A percentile compares a stretch with the other conserved stretches of the same genome.
Conservation (phyloP, 2,888 invertebrate genomes). For the Machimus atricapillus region DNA sequence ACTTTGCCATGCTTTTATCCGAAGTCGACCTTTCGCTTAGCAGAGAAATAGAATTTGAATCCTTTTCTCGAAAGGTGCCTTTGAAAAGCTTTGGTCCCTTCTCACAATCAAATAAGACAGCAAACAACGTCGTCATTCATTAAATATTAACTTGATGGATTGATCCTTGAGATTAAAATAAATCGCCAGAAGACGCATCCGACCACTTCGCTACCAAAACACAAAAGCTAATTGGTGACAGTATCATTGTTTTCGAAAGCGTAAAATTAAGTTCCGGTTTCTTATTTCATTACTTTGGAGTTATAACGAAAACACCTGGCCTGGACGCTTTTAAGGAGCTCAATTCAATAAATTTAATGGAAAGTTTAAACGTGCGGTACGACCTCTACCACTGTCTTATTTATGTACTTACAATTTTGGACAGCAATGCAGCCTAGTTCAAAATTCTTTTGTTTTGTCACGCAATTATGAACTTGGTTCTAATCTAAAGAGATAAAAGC, state of each 20-base stretch:
- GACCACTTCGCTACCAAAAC: not conserved
- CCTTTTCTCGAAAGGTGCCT: not conserved
- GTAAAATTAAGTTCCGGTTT: not conserved
- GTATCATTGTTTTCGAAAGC: not conserved
- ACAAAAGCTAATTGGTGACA: not conserved
- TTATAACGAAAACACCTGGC: not conserved
- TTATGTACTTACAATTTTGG: not conserved
- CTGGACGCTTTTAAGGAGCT: not conserved
- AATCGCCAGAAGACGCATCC: not conserved
- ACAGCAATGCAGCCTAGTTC: not conserved
- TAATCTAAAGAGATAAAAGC: not conserved
- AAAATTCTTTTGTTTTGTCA: not conserved
- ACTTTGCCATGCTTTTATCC: conserved; percentile 16
- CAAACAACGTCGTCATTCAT: not conserved
- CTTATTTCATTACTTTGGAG: not conserved
- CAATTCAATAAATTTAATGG: not conserved
- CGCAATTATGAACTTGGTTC: not conserved
- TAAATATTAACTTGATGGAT: conserved; percentile 8
- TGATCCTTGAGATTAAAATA: not conserved
- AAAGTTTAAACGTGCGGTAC: not conserved
- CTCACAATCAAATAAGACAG: conserved; percentile 14
- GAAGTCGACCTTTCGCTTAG: not conserved
- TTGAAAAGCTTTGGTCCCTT: not conserved
- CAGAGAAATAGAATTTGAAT: conserved; percentile 14
- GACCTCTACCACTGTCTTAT: not conserved